phyloP scores from a whole-genome alignment of 2,888 invertebrate species.

The Mayetiola destructor region DNA sequence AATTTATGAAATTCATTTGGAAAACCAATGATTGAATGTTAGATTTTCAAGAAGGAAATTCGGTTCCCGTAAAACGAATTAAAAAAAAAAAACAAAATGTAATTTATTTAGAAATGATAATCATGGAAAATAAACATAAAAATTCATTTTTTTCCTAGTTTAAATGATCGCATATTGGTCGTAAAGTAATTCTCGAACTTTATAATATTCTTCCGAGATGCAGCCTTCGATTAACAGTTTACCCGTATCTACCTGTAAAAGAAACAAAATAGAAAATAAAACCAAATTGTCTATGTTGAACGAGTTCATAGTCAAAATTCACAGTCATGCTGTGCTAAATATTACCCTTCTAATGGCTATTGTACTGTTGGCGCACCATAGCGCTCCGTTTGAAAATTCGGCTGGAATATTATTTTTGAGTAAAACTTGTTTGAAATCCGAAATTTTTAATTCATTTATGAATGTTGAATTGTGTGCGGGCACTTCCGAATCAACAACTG shows the following conservation, averaged over 20 bases:
- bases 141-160: conserved; percentile 17
- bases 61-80: neutral
- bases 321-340: neutral
- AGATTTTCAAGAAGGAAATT: too few relatives aligned
- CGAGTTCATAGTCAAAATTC: conserved; percentile 8
- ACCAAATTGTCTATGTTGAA: neutral
- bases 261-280: conserved; percentile 27
- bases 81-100: neutral
- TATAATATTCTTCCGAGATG: conserved; percentile 87
- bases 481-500: conserved; percentile 39
- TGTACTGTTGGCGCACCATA: conserved; percentile 85
- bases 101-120: neutral
- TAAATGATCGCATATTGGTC: conserved; percentile 93
- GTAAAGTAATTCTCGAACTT: conserved; percentile 80
- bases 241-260: conserved; percentile 72
- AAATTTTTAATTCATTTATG: conserved; percentile 83
- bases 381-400: conserved; percentile 80
- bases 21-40: too few relatives aligned
- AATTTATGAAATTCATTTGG: too few relatives aligned
- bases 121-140: neutral
- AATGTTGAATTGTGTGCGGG: conserved; percentile 70
- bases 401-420: conserved; percentile 60
- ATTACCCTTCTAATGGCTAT: conserved; percentile 72
- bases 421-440: conserved; percentile 75
- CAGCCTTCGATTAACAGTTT: conserved; percentile 88